Evolutionary conservation across 2,797 vertebrate species (phyloP).

Genomic region (Liparis tanakae): DNA sequence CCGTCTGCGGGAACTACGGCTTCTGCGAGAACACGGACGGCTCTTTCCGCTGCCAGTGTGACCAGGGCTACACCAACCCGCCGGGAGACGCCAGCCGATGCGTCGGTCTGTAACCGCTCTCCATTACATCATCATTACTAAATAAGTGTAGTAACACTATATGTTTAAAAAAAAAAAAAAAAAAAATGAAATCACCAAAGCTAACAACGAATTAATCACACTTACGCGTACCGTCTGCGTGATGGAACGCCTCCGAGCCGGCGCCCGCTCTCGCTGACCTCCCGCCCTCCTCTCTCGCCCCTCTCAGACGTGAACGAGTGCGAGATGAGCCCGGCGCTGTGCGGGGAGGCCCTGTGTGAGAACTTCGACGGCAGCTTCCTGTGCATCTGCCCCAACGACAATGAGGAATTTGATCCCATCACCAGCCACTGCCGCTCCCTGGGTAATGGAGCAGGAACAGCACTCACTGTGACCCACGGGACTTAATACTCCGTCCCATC

Average conservation of each 20-base stretch:
- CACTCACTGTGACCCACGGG: conserved; percentile 67
- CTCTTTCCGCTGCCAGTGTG: conserved; percentile 81
- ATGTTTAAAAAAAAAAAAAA: neutral
- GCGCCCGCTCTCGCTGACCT: conserved; percentile 51
- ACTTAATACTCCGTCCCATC: conserved; percentile 70
- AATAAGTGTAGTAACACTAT: neutral
- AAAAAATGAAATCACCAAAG: conserved; percentile 7
- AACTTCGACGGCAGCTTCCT: conserved; percentile 86
- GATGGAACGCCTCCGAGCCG: conserved; percentile 21
- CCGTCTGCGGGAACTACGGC: conserved; percentile 80
- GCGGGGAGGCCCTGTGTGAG: conserved; percentile 84
- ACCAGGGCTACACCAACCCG: conserved; percentile 79
- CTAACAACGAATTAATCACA: neutral
- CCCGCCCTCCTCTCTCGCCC: conserved; percentile 45
- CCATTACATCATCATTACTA: neutral
- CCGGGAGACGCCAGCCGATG: conserved; percentile 68
- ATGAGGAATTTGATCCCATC: conserved; percentile 85
- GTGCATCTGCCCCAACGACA: conserved; percentile 85
- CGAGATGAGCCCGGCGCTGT: conserved; percentile 81
- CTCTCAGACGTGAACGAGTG: conserved; percentile 84
- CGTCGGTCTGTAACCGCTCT: conserved; percentile 72
- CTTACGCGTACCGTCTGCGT: neutral
- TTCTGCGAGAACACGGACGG: conserved; percentile 83
- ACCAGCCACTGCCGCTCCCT: conserved; percentile 79
- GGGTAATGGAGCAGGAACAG: conserved; percentile 76